Evolutionary conservation across 2,113 vertebrate species (phyloP).

Genomic region (Synchiropus splendidus): DNA sequence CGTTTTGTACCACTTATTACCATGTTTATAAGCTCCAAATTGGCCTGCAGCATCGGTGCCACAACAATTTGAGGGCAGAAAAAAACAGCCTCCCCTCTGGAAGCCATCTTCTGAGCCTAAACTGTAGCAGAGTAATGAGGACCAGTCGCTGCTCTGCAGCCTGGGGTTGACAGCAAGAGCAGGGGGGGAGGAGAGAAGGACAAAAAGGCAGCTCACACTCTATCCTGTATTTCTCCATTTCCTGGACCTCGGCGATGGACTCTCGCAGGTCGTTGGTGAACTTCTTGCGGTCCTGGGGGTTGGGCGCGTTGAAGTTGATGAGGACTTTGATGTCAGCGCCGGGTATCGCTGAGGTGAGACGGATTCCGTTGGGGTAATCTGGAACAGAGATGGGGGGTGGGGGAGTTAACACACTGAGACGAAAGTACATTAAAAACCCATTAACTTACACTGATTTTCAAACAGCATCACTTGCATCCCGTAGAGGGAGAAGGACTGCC

Average conservation of each 20-base stretch:
- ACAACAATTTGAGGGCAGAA: too few species aligned
- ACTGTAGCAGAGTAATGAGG: conserved; percentile 35
- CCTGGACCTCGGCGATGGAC: conserved; percentile 94
- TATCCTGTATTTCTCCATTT: conserved; percentile 99
- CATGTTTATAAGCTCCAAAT: too few species aligned
- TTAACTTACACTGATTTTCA: conserved; percentile 90
- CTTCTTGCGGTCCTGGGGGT: conserved; percentile 96
- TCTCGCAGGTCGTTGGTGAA: conserved; percentile 95
- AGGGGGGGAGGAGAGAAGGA: background rate
- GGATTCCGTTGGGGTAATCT: conserved; percentile 97
- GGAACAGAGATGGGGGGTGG: conserved; percentile 16
- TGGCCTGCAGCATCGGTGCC: too few species aligned
- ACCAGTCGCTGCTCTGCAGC: conserved; percentile 19
- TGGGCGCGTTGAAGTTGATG: conserved; percentile 97
- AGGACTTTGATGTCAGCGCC: conserved; percentile 95
- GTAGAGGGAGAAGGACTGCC: conserved; percentile 93
- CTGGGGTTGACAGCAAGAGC: conserved; percentile 7
- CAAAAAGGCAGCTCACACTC: conserved; percentile 78
- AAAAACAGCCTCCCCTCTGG: conserved; percentile 2
- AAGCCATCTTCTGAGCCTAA: conserved; percentile 35
- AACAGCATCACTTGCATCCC: conserved; percentile 97
- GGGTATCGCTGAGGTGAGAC: conserved; percentile 89
- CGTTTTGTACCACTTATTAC: too few species aligned
- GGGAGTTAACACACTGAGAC: conserved; percentile 18
- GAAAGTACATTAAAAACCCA: background rate